phyloP scores from a whole-genome alignment of 2,113 vertebrate genomes.

The Myotis yumanensis region DNA sequence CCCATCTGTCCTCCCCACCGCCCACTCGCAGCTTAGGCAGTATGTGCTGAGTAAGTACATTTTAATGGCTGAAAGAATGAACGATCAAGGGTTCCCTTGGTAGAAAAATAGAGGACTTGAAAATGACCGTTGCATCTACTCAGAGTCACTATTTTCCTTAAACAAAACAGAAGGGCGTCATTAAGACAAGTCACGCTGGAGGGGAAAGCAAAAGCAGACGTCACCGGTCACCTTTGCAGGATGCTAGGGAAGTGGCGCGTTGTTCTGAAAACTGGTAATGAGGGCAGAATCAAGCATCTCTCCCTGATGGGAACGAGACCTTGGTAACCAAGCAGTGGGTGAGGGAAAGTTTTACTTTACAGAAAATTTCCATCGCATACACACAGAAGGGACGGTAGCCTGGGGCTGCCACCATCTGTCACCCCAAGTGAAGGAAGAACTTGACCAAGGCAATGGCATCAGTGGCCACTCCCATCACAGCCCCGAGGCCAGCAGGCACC shows the following conservation, averaged over 20 bases:
- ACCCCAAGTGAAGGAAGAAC: not conserved
- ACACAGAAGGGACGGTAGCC: rapidly evolving
- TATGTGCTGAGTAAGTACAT: not conserved
- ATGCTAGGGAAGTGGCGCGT: not conserved
- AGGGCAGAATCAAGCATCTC: not conserved
- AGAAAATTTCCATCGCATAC: not conserved
- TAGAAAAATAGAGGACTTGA: not conserved
- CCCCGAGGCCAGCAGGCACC: not conserved
- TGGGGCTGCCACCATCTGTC: not conserved
- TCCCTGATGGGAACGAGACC: not conserved
- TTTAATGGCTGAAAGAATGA: not conserved
- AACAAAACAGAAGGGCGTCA: not conserved
- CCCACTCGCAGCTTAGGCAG: no score
- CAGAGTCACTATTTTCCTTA: not conserved
- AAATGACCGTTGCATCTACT: not conserved
- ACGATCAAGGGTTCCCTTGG: not conserved
- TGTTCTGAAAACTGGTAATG: not conserved
- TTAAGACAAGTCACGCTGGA: not conserved
- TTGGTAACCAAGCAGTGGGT: not conserved
- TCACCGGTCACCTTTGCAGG: not conserved
- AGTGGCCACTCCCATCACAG: rapidly evolving
- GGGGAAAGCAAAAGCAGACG: not conserved
- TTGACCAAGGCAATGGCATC: not conserved
- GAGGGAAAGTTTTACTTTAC: not conserved
- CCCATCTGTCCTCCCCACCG: not conserved